Percentiles rank a stretch among this genome's conserved stretches.
Conservation (phyloP, 2,888 invertebrate species). For the Helleia helle region DNA sequence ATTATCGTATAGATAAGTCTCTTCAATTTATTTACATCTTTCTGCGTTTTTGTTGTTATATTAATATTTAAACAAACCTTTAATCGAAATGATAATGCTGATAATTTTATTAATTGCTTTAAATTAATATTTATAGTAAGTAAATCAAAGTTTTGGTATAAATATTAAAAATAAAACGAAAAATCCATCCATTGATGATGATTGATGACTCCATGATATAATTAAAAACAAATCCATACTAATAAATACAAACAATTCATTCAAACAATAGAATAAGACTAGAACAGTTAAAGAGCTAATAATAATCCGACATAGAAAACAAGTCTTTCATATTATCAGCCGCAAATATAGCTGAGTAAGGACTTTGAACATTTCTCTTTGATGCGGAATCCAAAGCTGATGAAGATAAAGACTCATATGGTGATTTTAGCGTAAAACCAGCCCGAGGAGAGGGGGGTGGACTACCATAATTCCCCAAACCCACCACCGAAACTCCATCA, state of each 20-base stretch:
- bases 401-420: constrained; percentile 25
- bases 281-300: not conserved
- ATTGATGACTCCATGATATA: too few relatives aligned
- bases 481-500: constrained; percentile 19
- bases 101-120: too few relatives aligned
- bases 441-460: constrained; percentile 19
- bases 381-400: constrained; percentile 16
- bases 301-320: constrained; percentile 1
- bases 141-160: too few relatives aligned
- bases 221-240: too few relatives aligned
- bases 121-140: too few relatives aligned
- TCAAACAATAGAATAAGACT: not conserved
- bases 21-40: too few relatives aligned
- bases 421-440: constrained; percentile 23
- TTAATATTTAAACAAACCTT: too few relatives aligned
- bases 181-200: too few relatives aligned
- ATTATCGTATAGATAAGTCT: too few relatives aligned
- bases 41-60: too few relatives aligned
- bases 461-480: constrained; percentile 14
- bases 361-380: constrained; percentile 41
- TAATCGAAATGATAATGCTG: too few relatives aligned
- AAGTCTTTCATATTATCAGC: constrained; percentile 25
- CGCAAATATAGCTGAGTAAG: constrained; percentile 34
- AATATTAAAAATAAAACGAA: too few relatives aligned
- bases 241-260: not conserved